Evolutionary conservation across 2,797 vertebrate species (phyloP), one percentile per base, ranked within the genome.

Genomic region (Silurus aristotelis): DNA sequence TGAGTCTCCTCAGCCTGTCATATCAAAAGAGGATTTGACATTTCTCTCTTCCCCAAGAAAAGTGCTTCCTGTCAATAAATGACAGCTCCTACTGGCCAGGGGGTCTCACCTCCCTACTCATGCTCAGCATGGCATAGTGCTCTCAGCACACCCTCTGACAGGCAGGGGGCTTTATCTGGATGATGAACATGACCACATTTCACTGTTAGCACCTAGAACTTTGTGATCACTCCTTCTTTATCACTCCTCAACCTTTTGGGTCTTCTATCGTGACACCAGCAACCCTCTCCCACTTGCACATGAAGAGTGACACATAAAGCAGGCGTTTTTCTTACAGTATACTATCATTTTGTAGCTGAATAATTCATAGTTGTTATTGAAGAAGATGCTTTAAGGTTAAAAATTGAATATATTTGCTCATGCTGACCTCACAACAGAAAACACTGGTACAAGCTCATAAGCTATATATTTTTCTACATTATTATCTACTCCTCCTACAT

Each of bases 241-340:
- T 67, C 15, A 31, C 61, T 27, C 10, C 38, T 78, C 73, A 83
- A 61, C 14, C 31, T 85, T 82, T 87, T 83, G 83, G 31, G 19
- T 89, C 82, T 86, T 83, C 66, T 68, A 43, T 75, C 70, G 46
- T 86, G 80, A 83, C 88, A 81, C 76, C 58, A 83, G 43, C 81
- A 48, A 3, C 2, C 25, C 58, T 67, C 79, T 83, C 55, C 58
- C 22, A 71, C 80, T 72, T 73, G 84, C 85, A 87, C 48, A 87
- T 84, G 25, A 25, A 58, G 27, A 78, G 31, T 43, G 58, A 61
- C 19, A 61, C 31, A 19, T 58, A 61, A 61, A 61, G 2, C 19
- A 61, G 22, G 2, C n/a, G 8, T 52, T 52, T 52, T 17, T 25
- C 1, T 15, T 55, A n/a, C 46, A 75, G 27, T 6, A 7, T 75